Evolutionary conservation across 1,140 invertebrate genomes (phyloP), one percentile per base, ranked within the genome.

Genomic region (Trachymyrmex cornetzi): DNA sequence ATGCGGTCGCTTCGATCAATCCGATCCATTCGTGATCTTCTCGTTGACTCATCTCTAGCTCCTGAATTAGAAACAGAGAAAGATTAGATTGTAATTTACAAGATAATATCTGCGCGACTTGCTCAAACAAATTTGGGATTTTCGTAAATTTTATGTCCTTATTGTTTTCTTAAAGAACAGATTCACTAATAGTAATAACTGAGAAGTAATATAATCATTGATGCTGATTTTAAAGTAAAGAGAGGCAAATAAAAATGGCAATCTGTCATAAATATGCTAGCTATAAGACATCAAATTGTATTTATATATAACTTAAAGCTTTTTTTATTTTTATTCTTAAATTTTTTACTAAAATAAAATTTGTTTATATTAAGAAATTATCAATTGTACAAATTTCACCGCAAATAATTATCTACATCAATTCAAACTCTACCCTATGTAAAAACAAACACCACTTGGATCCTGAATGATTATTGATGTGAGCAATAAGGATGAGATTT

Each of bases 1-100:
- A 91, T 85, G 38, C 94, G 92, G 85, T 94, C 93, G 14, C 90
- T 86, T 24, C 94, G 92, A 87, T 94, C 93, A 85, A 87, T 87
- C 67, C 94, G 91, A 86, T 95, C 95, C 77, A 95, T 80, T 50
- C 94, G 93, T 80, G 94, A 95, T 77, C 94, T 93, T 67, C 95
- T 92, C 19, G 93, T 91, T 12, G 93, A 92, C n/a, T 92, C 93
- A 72, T 93, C 93, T 77, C 92, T 93, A 91, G 89, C 81, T 44
- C 90, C 90, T 91, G 22, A 9, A 87, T 85, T 38, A 64, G 3
- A 87, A n/a, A 61, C 34, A 38, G 1, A 63, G 30, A 27, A 24
- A 34, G 5, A 44, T 30, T 50, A 34, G 64, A 53, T 30, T 19
- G 22, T 7, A 9, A 27, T 55, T 53, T 14, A 55, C 9, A 24